phyloP scores from a whole-genome alignment of 1,140 invertebrate species.

The Hermatobates lingyangjiaoensis region DNA sequence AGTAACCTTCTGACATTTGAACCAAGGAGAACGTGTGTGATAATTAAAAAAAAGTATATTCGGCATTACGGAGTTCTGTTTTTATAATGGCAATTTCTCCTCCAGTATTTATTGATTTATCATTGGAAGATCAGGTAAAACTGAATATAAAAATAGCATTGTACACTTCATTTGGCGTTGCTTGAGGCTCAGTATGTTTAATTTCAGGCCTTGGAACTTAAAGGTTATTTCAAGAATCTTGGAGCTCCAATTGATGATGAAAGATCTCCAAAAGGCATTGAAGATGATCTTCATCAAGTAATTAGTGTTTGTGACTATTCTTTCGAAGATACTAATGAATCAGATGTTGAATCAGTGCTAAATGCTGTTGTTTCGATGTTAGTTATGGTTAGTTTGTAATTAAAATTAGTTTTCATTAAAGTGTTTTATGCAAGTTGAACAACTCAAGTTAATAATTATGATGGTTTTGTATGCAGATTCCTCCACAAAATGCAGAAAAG shows the following conservation, averaged over 20 bases:
- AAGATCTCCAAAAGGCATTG: conserved; percentile 70
- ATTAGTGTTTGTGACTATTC: conserved; percentile 83
- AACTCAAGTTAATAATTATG: too few species aligned
- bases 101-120: conserved; percentile 8
- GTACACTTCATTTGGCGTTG: background rate
- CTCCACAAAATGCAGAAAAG: conserved; percentile 69
- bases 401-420: background rate
- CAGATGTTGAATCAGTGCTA: conserved; percentile 60
- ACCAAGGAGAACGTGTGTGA: too few species aligned
- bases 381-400: conserved; percentile 52
- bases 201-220: conserved; percentile 61
- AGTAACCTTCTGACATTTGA: too few species aligned
- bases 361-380: conserved; percentile 87
- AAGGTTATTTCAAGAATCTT: conserved; percentile 72
- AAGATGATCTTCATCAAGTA: conserved; percentile 86
- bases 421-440: too few species aligned
- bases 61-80: too few species aligned
- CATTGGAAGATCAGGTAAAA: conserved; percentile 4
- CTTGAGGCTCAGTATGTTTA: background rate
- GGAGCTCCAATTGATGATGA: conserved; percentile 84
- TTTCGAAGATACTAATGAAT: conserved; percentile 66
- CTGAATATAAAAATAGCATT: background rate
- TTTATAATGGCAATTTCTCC: conserved; percentile 4
- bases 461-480: conserved; percentile 38
- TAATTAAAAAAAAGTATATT: too few species aligned